Conservation (phyloP, 2,113 vertebrate genomes). For the Salvelinus alpinus region DNA sequence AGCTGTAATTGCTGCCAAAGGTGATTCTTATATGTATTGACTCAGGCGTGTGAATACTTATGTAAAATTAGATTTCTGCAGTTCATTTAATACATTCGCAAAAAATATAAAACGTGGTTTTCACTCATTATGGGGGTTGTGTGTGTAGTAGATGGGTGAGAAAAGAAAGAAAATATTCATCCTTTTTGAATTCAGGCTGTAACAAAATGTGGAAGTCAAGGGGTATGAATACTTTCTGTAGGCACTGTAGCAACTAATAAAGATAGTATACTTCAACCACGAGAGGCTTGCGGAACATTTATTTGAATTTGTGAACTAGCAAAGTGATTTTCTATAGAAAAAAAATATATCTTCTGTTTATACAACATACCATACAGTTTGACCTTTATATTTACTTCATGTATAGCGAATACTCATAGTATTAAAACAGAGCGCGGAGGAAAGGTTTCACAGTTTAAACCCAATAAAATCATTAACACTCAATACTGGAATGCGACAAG, state of each 20-base stretch:
- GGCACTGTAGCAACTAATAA: not conserved
- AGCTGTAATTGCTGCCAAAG: too few relatives aligned
- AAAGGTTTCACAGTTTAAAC: slow-evolving; percentile 21
- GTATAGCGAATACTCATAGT: slow-evolving; percentile 35
- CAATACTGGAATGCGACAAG: slow-evolving; percentile 44
- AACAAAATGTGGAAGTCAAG: too few relatives aligned
- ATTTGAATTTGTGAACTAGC: slow-evolving; percentile 90
- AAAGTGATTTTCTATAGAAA: slow-evolving; percentile 84
- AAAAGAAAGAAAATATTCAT: too few relatives aligned
- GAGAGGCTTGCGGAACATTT: slow-evolving; percentile 82
- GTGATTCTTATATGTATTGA: too few relatives aligned
- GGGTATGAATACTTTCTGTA: too few relatives aligned
- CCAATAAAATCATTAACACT: slow-evolving; percentile 58
- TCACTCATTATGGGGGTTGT: too few relatives aligned
- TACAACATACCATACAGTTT: slow-evolving; percentile 67
- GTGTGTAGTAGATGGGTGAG: too few relatives aligned
- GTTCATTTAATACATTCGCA: too few relatives aligned
- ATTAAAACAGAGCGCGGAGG: slow-evolving; percentile 35
- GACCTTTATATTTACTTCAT: slow-evolving; percentile 37
- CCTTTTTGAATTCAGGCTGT: too few relatives aligned
- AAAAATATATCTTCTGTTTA: slow-evolving; percentile 78
- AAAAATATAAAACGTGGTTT: too few relatives aligned
- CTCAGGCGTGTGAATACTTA: too few relatives aligned
- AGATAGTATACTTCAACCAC: slow-evolving; percentile 51
- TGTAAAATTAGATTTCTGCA: too few relatives aligned